Evolutionary conservation across 2,113 vertebrate species (phyloP).

Genomic region (Meleagris gallopavo): DNA sequence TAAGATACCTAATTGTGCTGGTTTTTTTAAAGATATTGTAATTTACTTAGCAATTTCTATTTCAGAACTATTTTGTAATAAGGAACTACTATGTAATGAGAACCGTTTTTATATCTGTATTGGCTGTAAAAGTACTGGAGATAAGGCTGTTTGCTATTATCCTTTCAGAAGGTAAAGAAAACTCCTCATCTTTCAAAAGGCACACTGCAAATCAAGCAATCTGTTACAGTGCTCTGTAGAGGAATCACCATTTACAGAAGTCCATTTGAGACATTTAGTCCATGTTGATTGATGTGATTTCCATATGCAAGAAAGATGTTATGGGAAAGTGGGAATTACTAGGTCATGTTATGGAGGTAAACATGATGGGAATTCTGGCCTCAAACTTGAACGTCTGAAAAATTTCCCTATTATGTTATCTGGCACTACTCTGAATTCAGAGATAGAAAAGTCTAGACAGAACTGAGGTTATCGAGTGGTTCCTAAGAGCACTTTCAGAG

Average conservation of each 20-base stretch:
- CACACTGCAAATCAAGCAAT: neutral
- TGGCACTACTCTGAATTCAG: neutral
- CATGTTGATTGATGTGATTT: neutral
- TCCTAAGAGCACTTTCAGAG: neutral
- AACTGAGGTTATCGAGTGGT: neutral
- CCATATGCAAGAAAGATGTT: neutral
- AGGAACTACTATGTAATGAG: neutral
- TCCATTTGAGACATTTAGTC: slow-evolving; percentile 13
- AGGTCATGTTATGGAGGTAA: neutral
- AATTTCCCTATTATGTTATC: neutral
- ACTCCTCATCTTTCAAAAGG: neutral
- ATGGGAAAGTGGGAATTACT: neutral
- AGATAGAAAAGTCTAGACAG: neutral
- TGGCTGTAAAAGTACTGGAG: neutral
- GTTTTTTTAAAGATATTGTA: neutral
- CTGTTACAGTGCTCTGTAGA: neutral
- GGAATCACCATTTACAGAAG: slow-evolving; percentile 1
- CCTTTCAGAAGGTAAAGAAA: slow-evolving; percentile 8
- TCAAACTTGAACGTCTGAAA: neutral
- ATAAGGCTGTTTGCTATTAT: neutral
- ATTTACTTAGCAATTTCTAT: neutral
- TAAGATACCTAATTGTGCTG: neutral
- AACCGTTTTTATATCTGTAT: neutral
- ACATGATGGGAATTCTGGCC: neutral
- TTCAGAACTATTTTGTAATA: neutral